phyloP scores from a whole-genome alignment of 2,888 invertebrate species.

The Arenicola marina region DNA sequence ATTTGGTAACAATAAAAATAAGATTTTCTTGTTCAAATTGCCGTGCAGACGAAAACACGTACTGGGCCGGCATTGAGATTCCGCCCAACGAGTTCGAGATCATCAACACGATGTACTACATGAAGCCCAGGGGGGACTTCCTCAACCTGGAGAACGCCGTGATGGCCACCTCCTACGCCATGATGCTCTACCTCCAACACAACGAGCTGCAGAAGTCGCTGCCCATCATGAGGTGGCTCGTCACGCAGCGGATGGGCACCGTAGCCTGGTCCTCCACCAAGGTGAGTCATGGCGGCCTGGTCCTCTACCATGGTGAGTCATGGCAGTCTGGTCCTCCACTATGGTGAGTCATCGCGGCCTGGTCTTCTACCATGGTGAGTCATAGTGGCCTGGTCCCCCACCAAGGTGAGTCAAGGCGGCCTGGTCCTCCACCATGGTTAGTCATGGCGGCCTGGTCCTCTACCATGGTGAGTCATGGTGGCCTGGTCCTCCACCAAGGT shows the following conservation, averaged over 20 bases:
- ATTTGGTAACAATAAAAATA: too few species aligned
- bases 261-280: constrained; percentile 56
- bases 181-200: constrained; percentile 73
- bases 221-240: constrained; percentile 58
- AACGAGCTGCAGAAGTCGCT: constrained; percentile 31
- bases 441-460: too few species aligned
- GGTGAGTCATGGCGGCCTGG: constrained; percentile 32
- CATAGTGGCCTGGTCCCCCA: too few species aligned
- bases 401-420: too few species aligned
- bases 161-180: constrained; percentile 88
- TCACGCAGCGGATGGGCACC: constrained; percentile 54
- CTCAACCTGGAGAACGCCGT: constrained; percentile 70
- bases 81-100: constrained; percentile 50
- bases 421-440: too few species aligned
- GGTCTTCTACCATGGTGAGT: too few species aligned
- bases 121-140: constrained; percentile 74
- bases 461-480: too few species aligned
- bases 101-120: constrained; percentile 69
- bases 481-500: too few species aligned
- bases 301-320: not conserved
- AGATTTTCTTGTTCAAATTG: too few species aligned
- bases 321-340: too few species aligned
- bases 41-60: constrained; percentile 37
- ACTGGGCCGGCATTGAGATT: constrained; percentile 52
- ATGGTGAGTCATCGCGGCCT: too few species aligned